phyloP scores from a whole-genome alignment of 2,113 vertebrate genomes.

The Haemorhous mexicanus region DNA sequence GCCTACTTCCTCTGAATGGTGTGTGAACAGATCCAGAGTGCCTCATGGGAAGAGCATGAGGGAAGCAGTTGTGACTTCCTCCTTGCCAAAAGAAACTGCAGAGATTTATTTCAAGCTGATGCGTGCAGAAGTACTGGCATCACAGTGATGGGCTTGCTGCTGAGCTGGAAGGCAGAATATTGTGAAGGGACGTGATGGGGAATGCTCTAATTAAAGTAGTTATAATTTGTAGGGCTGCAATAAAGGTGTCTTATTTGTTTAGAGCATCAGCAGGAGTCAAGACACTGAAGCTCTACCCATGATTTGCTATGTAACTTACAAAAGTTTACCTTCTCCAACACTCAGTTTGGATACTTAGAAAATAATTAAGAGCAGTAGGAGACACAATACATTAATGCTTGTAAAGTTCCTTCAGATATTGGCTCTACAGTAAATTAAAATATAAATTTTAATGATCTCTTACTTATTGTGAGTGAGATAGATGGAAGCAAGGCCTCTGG shows the following conservation, averaged over 20 bases:
- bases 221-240: background rate
- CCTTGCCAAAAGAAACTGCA: background rate
- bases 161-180: background rate
- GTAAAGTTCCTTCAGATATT: conserved; percentile 33
- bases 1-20: background rate
- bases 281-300: background rate
- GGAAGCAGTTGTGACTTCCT: background rate
- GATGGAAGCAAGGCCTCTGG: conserved; percentile 41
- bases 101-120: background rate
- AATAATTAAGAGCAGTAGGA: conserved; percentile 22
- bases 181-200: background rate
- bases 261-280: background rate
- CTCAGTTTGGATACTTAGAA: background rate
- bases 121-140: background rate
- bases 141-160: background rate
- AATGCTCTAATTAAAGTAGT: background rate
- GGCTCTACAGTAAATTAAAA: conserved; percentile 29
- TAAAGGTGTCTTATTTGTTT: background rate
- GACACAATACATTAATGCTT: conserved; percentile 16
- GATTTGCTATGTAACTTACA: background rate
- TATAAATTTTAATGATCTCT: conserved; percentile 46
- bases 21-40: background rate
- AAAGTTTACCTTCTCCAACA: background rate
- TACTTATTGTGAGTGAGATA: conserved; percentile 16
- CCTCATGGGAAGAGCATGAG: fast-evolving